Conservation (phyloP, 2,113 vertebrate species). For the Chloropsis cyanopogon region DNA sequence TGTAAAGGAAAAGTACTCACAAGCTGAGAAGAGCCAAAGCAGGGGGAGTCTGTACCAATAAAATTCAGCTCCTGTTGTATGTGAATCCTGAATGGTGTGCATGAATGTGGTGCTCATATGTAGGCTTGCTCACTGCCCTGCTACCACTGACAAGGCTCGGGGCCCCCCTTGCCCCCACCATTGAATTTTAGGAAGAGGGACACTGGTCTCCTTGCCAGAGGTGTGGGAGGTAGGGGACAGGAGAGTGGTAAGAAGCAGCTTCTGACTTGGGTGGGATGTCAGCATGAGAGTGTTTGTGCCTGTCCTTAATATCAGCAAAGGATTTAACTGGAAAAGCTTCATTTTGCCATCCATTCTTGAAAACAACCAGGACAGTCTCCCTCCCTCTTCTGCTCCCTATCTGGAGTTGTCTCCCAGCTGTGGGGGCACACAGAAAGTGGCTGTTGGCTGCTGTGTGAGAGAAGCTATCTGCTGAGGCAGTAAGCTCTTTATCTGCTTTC, state of each 20-base stretch:
- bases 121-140: neutral
- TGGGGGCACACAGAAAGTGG: neutral
- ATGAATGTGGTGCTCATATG: neutral
- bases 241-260: neutral
- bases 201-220: neutral
- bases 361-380: neutral
- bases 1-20: neutral
- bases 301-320: neutral
- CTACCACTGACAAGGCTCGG: neutral
- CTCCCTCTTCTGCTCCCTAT: neutral
- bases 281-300: neutral
- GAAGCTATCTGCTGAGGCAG: neutral
- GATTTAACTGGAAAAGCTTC: neutral
- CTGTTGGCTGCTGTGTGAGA: neutral
- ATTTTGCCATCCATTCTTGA: neutral
- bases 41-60: neutral
- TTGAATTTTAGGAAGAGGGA: neutral
- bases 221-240: rapidly evolving
- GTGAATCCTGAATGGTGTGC: neutral
- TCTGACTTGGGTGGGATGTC: neutral
- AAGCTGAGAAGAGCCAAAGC: neutral
- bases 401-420: neutral
- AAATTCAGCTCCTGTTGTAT: neutral
- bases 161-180: rapidly evolving
- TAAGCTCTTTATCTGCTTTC: neutral